Base-by-base conservation (phyloP, 2,797 vertebrate species). In the Austrolebias charrua region DNA sequence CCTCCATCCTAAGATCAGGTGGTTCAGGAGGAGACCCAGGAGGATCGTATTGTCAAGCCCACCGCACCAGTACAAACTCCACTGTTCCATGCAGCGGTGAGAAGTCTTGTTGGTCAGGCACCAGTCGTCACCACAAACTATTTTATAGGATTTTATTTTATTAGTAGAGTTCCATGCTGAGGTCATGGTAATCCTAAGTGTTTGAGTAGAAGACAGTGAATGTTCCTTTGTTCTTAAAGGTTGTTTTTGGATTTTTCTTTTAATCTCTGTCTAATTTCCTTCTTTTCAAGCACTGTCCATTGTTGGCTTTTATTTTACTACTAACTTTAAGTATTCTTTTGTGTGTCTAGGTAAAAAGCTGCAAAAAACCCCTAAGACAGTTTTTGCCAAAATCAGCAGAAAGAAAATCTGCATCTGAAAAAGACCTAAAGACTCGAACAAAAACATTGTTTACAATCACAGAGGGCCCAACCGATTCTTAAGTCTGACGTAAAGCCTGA, bases 1-100 rank as follows among this genome's bases (percentile, higher is more conserved):
- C 96, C 97, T 15, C 96, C 96, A 16, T 95, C 95, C 16, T 98
- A 96, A 74, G 95, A 98, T 71, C 96, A 98, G 92, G 96, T 97
- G 88, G 95, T 98, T 86, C 93, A 95, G 89, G 96, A 98, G 90
- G 98, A 96, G 86, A 96, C 91, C 74, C 90, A 91, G 89, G 89
- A 94, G 85, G 88, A 94, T 47, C 93, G 93, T 79, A 85, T 85
- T 29, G 81, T 89, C 57, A 90, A 88, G 63, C 94, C 94, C 60
- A 93, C 91, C 63, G 92, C 60, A 92, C 92, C 63, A 95, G 94
- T 94, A 35, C 7, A 55, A 94, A 92, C 62, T 91, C 93, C 83
- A 96, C 88, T 64, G 57, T 90, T 71, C 84, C 91, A 75, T 88
- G 73, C 80, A 86, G 82, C 86, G 87, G 87, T 86, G 85, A 82